Evolutionary conservation across 2,888 invertebrate genomes (phyloP), one percentile per base, ranked within the genome.

Genomic region (Epinotia demarniana): DNA sequence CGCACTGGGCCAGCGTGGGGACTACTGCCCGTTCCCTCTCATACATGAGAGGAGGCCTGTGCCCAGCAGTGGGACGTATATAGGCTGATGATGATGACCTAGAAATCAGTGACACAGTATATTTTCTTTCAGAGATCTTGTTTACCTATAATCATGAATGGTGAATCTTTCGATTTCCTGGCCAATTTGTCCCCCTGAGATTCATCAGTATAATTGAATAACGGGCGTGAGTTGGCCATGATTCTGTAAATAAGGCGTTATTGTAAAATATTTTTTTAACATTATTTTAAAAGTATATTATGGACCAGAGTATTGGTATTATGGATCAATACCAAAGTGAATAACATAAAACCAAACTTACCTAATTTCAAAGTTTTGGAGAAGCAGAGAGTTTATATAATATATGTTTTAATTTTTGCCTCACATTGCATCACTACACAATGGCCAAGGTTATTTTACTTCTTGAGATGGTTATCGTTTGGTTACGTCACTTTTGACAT

Each of bases 141-240:
- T 13, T 94, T 92, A 97, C 97, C 97, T 80, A 96, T 90, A 63
- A 96, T 94, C 95, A 97, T 96, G 84, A 96, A 96, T 0, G 97
- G 97, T 1, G 96, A 95, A 83, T 97, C 97, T 85, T 96, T 96
- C 2, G 96, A 95, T 86, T 97, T 97, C 78, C 95, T 95, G 1
- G 95, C 90, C 60, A 97, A 87, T 83, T 94, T 95, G 2, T 94
- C 93, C 3, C 90, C 84, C 72, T 95, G 95, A 81, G 94, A 92
- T 89, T 96, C 95, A 77, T 95, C 94, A 72, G 87, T 89, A 78
- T 94, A 95, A 16, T 94, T 90, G 79, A 91, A 95, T 81, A 92
- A 82, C 77, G 84, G 89, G 75, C 86, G 83, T 6, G 86, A 82
- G 60, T 88, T 89, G 2, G 91, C 82, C 94, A 94, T 94, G 73